These are phyloP conservation scores for Camelus bactrianus DNA, from an alignment of 2,113 vertebrate genomes.

Conservation along the genomic window DNA sequence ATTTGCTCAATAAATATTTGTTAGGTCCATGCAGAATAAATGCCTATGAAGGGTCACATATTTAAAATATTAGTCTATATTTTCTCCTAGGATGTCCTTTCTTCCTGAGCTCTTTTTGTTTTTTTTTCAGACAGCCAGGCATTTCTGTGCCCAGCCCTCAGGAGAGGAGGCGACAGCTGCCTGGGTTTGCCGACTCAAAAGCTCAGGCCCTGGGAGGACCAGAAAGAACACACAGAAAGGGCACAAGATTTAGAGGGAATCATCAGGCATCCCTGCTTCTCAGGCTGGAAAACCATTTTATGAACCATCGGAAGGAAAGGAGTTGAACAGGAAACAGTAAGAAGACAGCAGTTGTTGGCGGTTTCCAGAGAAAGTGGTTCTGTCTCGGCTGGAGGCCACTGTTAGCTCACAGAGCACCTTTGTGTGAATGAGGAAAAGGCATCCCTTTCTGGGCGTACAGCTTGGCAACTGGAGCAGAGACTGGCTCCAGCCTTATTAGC, in stretches of 20 bases:
- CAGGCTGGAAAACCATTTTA: background rate
- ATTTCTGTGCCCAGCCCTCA: background rate
- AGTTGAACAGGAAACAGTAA: background rate
- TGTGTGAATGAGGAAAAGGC: no score
- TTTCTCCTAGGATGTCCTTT: background rate
- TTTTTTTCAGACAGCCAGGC: background rate
- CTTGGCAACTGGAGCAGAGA: background rate
- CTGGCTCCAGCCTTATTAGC: background rate
- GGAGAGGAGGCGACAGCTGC: background rate
- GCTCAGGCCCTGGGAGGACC: background rate
- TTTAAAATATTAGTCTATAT: background rate
- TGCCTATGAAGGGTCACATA: background rate
- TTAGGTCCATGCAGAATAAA: background rate
- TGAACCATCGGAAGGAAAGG: background rate
- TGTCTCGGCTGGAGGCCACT: background rate
- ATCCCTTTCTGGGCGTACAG: background rate
- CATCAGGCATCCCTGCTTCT: background rate
- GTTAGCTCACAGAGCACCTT: background rate
- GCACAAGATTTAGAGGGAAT: background rate
- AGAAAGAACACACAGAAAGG: background rate
- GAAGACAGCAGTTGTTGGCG: background rate
- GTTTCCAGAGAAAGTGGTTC: background rate
- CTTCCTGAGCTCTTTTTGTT: background rate
- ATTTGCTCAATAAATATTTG: background rate
- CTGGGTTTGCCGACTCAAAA: background rate